phyloP scores from a whole-genome alignment of 1,140 invertebrate genomes.

The Temnothorax curvispinosus region DNA sequence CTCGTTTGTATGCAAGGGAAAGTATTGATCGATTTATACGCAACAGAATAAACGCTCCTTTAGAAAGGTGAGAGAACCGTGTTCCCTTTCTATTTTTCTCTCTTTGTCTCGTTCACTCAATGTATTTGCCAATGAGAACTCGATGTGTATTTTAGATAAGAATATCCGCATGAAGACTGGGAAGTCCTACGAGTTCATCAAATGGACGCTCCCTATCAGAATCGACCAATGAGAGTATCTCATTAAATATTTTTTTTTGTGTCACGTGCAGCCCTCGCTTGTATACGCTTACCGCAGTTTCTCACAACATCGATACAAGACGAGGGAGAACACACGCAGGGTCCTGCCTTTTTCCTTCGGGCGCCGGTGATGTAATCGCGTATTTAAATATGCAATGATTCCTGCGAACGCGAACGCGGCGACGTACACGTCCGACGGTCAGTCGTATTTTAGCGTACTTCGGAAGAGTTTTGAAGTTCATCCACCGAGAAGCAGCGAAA shows the following conservation, averaged over 20 bases:
- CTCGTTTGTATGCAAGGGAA: not conserved
- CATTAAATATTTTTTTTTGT: slow-evolving; percentile 47
- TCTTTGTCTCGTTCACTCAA: not conserved
- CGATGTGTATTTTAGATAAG: not conserved
- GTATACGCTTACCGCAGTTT: not conserved
- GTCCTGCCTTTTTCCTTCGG: not conserved
- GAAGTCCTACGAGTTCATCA: not conserved
- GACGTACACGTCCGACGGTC: not conserved
- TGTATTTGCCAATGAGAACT: not conserved
- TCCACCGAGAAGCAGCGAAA: not conserved
- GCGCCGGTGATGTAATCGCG: not conserved
- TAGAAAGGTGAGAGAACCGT: not conserved
- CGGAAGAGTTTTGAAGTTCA: slow-evolving; percentile 13
- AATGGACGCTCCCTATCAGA: not conserved
- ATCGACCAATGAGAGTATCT: slow-evolving; percentile 19
- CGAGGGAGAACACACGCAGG: not conserved
- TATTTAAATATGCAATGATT: slow-evolving; percentile 49
- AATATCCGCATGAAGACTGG: slow-evolving; percentile 13
- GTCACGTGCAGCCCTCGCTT: not conserved
- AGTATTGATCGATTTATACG: too few relatives aligned
- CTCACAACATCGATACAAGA: not conserved
- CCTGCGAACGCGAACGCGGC: not conserved
- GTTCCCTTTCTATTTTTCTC: not conserved
- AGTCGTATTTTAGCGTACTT: not conserved
- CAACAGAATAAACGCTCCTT: not conserved